Evolutionary conservation across 2,797 vertebrate genomes (phyloP).

Genomic region (Psittacula derbiana): DNA sequence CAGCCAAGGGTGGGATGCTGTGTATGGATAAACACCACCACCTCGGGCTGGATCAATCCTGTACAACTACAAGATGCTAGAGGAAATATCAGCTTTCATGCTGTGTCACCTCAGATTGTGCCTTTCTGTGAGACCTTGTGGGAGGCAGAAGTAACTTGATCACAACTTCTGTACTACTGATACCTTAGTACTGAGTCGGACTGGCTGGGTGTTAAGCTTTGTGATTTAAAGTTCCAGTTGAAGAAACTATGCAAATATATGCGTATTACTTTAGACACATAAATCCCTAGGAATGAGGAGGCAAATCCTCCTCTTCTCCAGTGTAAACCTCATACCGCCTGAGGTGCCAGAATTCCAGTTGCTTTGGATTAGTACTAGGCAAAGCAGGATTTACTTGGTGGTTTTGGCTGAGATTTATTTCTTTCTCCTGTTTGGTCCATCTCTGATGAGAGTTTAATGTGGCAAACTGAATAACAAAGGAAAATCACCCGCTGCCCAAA

Average conservation of each 20-base stretch:
- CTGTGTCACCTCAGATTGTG: not conserved
- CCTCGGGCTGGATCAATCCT: not conserved
- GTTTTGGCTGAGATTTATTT: not conserved
- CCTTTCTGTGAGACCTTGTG: not conserved
- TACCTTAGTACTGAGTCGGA: not conserved
- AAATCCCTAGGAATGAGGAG: not conserved
- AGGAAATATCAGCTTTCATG: not conserved
- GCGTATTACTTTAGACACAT: not conserved
- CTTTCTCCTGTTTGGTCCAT: not conserved
- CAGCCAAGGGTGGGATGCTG: not conserved
- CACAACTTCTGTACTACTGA: rapidly evolving
- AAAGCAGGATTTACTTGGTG: not conserved
- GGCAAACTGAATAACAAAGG: not conserved
- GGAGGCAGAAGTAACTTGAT: not conserved
- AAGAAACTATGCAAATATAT: not conserved
- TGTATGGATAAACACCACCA: not conserved
- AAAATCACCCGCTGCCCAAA: not conserved
- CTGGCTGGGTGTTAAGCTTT: not conserved
- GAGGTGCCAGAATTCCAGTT: not conserved
- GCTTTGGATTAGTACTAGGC: not conserved
- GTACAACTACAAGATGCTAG: not conserved
- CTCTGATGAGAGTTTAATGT: not conserved
- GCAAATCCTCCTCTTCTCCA: not conserved
- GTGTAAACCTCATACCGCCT: not conserved
- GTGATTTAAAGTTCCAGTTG: not conserved